Evolutionary conservation across 2,113 vertebrate species (phyloP), one percentile per base, ranked within the genome.

Genomic region (Leucopternis melanops): DNA sequence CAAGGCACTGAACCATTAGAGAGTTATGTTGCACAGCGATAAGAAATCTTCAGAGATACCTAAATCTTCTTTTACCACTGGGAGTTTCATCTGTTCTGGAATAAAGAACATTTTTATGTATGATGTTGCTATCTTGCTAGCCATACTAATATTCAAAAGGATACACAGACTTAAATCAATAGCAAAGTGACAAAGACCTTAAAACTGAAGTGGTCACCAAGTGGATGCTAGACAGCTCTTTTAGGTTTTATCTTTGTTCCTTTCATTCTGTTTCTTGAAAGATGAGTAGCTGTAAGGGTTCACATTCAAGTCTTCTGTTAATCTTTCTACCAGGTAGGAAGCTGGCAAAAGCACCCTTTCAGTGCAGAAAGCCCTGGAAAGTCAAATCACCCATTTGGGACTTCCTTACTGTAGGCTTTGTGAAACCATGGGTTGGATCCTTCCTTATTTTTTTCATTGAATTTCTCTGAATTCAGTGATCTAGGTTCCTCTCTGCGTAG

Each of bases 41-140:
- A 97, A 98, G 97, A 98, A 98, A 97, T 97, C 97, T 97, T 97
- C 95, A 96, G 96, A 97, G 96, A 96, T 96, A 94, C 81, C 86
- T 98, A 98, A 97, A 98, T 97, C 96, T 97, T 97, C 95, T 95
- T 85, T 97, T 94, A 96, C 89, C 93, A 92, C 84, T 88, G 70
- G 77, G 91, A 97, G 74, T 96, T 97, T 97, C 94, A 95, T 97
- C 90, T 93, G 61, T 96, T 97, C 71, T 82, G 74, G 87, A 97
- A 97, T 95, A 97, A 97, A 94, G 90, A 92, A 81, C 88, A 66
- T 97, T 96, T 97, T 96, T 94, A 97, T 88, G 86, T 96, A 92
- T 94, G 97, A 92, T 97, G 61, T 94, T 97, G 97, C 96, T 97
- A 94, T 97, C 96, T 96, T 78, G 92, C 96, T 91, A 95, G 94